These are phyloP conservation scores for Arothron firmamentum DNA, from an alignment of 2,113 vertebrate genomes.

Conservation along the genomic window DNA sequence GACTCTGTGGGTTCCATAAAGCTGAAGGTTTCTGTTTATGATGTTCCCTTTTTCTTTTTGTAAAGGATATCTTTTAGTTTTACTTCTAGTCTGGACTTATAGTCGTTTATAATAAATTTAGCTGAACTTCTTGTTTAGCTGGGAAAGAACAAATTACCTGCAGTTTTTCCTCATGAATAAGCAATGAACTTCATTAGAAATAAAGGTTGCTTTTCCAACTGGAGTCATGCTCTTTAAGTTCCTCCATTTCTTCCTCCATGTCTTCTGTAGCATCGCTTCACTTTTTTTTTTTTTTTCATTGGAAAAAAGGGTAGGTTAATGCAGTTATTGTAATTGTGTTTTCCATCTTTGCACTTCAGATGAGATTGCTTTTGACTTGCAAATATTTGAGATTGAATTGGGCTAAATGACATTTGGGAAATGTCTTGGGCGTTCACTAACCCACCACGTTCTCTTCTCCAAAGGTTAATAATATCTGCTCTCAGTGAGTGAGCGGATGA, in stretches of 20 bases:
- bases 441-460: slow-evolving; percentile 33
- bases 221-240: slow-evolving; percentile 24
- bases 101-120: slow-evolving; percentile 31
- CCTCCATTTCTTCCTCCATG: slow-evolving; percentile 25
- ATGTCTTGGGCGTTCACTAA: slow-evolving; percentile 40
- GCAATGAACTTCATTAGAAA: slow-evolving; percentile 45
- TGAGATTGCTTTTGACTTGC: slow-evolving; percentile 59
- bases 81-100: slow-evolving; percentile 17
- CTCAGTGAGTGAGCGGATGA: slow-evolving; percentile 31
- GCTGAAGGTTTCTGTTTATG: not conserved
- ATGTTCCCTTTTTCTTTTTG: not conserved
- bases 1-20: too few relatives aligned
- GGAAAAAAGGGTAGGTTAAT: slow-evolving; percentile 15
- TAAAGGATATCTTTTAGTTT: not conserved
- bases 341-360: slow-evolving; percentile 40
- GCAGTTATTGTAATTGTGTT: slow-evolving; percentile 44
- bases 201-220: slow-evolving; percentile 43
- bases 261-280: slow-evolving; percentile 7
- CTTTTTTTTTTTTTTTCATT: not conserved
- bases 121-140: slow-evolving; percentile 37
- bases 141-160: slow-evolving; percentile 47
- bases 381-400: slow-evolving; percentile 62
- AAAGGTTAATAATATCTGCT: slow-evolving; percentile 61
- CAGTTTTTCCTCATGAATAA: slow-evolving; percentile 54
- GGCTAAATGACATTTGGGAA: slow-evolving; percentile 54